Evolutionary conservation across 2,888 invertebrate genomes (phyloP), one percentile per base, ranked within the genome.

Genomic region (Sicus ferrugineus): DNA sequence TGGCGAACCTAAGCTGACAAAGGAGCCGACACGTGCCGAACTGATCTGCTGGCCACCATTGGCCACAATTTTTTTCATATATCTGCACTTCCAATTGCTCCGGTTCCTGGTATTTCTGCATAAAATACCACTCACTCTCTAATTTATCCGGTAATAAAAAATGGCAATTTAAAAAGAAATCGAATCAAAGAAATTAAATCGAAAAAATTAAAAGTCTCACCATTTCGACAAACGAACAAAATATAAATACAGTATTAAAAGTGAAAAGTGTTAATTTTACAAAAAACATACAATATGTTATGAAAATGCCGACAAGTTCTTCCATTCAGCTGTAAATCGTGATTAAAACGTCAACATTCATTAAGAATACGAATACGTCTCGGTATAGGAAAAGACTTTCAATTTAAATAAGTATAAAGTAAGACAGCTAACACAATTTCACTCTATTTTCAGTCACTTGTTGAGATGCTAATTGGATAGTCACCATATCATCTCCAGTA

Each of bases 261-360:
- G 81, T 81, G 81, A 82, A 81, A 81, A 79, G 81, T 82, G 81
- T 77, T 75, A 81, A 82, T 78, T 73, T 72, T 70, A 72, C 23
- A 16, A 34, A 42, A 28, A 34, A 14, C 23, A 38, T 4, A 23
- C 23, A 31, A 42, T 58, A 42, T n/a, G 64, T 2, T 28, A 67
- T 34, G 31, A 50, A 50, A 61, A 30, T 23, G 58, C 16, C 21
- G n/a, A 48, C 48, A 48, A 1, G 19, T 6, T 52, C 31, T 34
- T 42, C 23, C 48, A 56, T 6, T 31, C 31, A 31, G 23, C 6
- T 54, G 64, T 42, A 69, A 46, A 73, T 77, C 82, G 82, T 81
- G 82, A 77, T 77, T 30, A 23, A 26, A 64, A 68, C 74, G 78
- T 81, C 77, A 67, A 30, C 42, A 58, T 67, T 30, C 54, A 72